Base-by-base conservation (phyloP, 2,888 invertebrate genomes). In the Anorthoa munda region DNA sequence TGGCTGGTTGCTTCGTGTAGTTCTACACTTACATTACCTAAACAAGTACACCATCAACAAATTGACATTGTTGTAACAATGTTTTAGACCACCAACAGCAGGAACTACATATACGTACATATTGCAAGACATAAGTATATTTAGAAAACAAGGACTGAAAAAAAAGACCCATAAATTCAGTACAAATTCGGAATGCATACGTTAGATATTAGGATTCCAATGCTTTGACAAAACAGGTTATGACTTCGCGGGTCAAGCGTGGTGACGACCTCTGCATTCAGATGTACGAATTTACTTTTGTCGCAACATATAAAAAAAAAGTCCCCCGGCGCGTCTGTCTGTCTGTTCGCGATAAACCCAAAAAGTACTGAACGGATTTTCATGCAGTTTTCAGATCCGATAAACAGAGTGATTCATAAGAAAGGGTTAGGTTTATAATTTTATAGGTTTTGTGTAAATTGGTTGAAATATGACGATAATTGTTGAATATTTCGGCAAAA, bases 181-280 rank as follows among this genome's bases (percentile, higher is more conserved):
- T 87, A 82, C 86, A 86, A 87, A 87, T 78, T 87, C 89, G 92
- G 92, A 93, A 93, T 92, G 92, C 90, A 86, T 77, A 75, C 68
- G 55, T 70, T 74, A 76, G 48, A 68, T 81, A 78, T 23, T 48
- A 65, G 53, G 65, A 72, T 75, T 66, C 66, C 64, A 45, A 68
- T 53, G 60, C 68, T 61, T 71, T 65, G 46, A 18, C 23, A 56
- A 70, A 51, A 50, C 45, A 53, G 64, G 53, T 50, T 63, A 72
- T 39, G 4, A n/a, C 45, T 56, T 70, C 39, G 61, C 2, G 58
- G 39, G 66, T 68, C 75, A 74, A 46, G 9, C 60, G 21, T 13
- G 46, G 23, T 18, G 23, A 59, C 65, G 55, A 50, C 50, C 39
- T 74, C 80, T 66, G 56, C 23, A 17, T 45, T 48, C 13, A 58